Evolutionary conservation across 2,888 invertebrate species (phyloP).

Genomic region (Stenoptilia bipunctidactyla): DNA sequence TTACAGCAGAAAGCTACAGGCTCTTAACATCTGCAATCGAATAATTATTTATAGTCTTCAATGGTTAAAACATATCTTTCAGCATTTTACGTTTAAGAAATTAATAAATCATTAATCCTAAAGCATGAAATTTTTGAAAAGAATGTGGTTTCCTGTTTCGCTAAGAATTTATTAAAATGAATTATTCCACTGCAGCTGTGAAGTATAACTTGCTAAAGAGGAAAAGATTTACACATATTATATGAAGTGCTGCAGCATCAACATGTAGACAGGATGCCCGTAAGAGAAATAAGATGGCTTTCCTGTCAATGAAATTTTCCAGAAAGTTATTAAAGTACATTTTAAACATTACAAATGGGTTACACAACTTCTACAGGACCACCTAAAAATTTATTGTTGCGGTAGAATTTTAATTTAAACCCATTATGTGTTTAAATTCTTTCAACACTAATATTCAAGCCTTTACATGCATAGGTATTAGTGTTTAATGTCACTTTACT

Average conservation of each 20-base stretch:
- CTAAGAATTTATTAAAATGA: constrained; percentile 36
- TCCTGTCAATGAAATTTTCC: constrained; percentile 62
- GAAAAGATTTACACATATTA: constrained; percentile 37
- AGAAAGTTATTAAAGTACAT: constrained; percentile 24
- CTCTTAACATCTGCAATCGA: constrained; percentile 60
- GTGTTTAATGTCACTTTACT: too few species aligned
- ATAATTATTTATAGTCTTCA: constrained; percentile 65
- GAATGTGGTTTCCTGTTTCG: constrained; percentile 49
- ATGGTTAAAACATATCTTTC: constrained; percentile 71
- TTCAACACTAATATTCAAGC: too few species aligned
- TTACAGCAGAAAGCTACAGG: constrained; percentile 41
- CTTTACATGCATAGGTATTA: too few species aligned
- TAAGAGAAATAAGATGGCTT: constrained; percentile 60
- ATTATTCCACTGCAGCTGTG: constrained; percentile 70
- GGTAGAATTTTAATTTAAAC: too few species aligned
- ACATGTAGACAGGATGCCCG: constrained; percentile 30
- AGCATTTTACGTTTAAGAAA: constrained; percentile 34
- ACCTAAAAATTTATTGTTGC: too few species aligned
- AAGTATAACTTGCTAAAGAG: constrained; percentile 50
- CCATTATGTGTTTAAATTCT: too few species aligned
- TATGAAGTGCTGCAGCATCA: constrained; percentile 15
- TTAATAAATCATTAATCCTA: neutral
- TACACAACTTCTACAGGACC: too few species aligned
- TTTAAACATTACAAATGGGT: too few species aligned
- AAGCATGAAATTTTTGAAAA: constrained; percentile 23